These are phyloP conservation scores for Fabriciana adippe DNA, from an alignment of 2,888 invertebrate species.

Conservation along the genomic window DNA sequence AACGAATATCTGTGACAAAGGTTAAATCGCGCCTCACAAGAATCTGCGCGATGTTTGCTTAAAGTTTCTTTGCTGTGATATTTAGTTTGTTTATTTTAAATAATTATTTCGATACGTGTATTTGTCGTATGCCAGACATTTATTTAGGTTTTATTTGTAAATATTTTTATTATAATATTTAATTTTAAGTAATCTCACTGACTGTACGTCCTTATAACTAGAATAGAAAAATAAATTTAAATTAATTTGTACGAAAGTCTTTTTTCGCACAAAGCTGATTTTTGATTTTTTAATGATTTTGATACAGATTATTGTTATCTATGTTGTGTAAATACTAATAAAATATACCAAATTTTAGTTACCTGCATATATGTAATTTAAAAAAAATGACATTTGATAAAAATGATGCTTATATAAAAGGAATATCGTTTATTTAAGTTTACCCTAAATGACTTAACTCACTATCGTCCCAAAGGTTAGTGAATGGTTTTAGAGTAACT, in stretches of 20 bases:
- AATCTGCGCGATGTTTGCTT: conserved; percentile 48
- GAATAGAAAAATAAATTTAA: neutral
- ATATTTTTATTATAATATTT: conserved; percentile 56
- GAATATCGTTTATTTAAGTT: conserved; percentile 1
- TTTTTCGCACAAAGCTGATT: too few species aligned
- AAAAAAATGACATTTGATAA: conserved; percentile 18
- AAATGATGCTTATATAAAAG: conserved; percentile 15
- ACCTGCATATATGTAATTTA: conserved; percentile 36
- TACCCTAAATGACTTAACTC: neutral
- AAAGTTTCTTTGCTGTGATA: conserved; percentile 76
- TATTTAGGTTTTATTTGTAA: conserved; percentile 60
- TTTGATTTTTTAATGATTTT: too few species aligned
- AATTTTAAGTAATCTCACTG: conserved; percentile 40
- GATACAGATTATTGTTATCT: neutral
- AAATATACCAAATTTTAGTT: conserved; percentile 47
- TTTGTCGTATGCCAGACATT: conserved; percentile 59
- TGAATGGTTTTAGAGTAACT: conserved; percentile 47
- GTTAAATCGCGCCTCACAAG: conserved; percentile 28
- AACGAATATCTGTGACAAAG: conserved; percentile 46
- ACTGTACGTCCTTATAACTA: conserved; percentile 18
- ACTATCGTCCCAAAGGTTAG: conserved; percentile 57
- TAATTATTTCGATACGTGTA: conserved; percentile 52
- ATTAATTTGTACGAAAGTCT: too few species aligned
- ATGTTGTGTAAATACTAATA: conserved; percentile 12
- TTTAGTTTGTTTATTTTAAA: conserved; percentile 65